Percentiles rank a stretch among this genome's conserved stretches.
Conservation (phyloP, 1,140 invertebrate genomes). For the Ptiloglossa arizonensis region DNA sequence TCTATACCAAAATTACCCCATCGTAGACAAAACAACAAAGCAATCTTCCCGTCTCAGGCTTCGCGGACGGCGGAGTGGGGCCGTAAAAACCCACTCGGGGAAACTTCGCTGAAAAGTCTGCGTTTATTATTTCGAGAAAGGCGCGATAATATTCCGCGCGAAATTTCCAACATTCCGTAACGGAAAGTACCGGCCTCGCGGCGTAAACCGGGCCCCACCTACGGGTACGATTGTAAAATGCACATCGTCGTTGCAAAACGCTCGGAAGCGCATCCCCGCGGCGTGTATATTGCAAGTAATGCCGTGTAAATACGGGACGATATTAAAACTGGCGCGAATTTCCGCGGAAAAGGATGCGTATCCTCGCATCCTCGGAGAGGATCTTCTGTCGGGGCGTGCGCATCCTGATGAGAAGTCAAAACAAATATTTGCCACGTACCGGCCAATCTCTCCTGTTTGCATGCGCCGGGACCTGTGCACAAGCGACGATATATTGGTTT, state of each 20-base stretch:
- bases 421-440: constrained; percentile 69
- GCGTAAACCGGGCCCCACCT: background rate
- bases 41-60: background rate
- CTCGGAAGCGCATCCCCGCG: background rate
- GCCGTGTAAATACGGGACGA: constrained; percentile 66
- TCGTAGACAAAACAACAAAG: background rate
- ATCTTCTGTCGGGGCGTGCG: constrained; percentile 25
- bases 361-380: background rate
- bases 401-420: constrained; percentile 55
- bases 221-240: constrained; percentile 3
- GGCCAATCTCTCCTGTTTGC: constrained; percentile 67
- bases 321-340: constrained; percentile 73
- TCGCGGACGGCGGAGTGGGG: too few relatives aligned
- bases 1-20: background rate
- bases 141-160: constrained; percentile 18
- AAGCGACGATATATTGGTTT: constrained; percentile 64
- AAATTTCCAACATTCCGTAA: constrained; percentile 3
- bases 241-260: constrained; percentile 13
- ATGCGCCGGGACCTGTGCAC: constrained; percentile 36
- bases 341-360: constrained; percentile 20
- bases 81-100: constrained; percentile 2
- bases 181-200: background rate
- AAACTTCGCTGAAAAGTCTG: background rate
- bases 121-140: constrained; percentile 36
- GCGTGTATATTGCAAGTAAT: constrained; percentile 57